Conservation (phyloP, 2,797 vertebrate genomes). For the Sebastes trivittatus region DNA sequence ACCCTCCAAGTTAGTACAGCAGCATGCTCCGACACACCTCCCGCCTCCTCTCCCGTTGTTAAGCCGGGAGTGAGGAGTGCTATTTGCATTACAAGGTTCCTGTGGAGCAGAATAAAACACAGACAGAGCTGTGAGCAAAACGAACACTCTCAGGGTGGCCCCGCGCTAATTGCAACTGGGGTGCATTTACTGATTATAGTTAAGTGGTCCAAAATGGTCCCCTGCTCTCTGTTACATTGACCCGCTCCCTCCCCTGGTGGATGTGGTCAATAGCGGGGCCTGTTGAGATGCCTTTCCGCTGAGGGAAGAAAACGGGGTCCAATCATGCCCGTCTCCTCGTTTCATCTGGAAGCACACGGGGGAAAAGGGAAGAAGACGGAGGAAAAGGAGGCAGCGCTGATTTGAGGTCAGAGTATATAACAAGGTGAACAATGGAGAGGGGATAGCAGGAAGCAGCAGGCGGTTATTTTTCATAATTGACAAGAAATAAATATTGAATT, state of each 20-base stretch:
- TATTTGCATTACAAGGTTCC: conserved; percentile 74
- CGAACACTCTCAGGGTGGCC: conserved; percentile 74
- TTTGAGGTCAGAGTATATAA: conserved; percentile 42
- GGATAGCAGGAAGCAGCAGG: background rate
- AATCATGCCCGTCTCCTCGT: conserved; percentile 28
- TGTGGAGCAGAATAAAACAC: conserved; percentile 61
- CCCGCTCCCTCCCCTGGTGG: conserved; percentile 68
- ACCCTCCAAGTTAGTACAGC: conserved; percentile 2
- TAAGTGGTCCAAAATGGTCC: conserved; percentile 81
- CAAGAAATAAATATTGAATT: conserved; percentile 7
- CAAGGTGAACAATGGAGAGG: conserved; percentile 25
- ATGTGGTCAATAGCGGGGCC: conserved; percentile 73
- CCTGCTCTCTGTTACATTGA: conserved; percentile 78
- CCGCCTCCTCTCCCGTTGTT: conserved; percentile 43
- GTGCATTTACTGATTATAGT: conserved; percentile 81
- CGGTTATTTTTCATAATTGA: background rate
- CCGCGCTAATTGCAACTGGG: conserved; percentile 74
- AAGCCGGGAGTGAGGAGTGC: conserved; percentile 46
- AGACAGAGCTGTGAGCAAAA: conserved; percentile 63
- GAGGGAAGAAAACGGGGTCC: conserved; percentile 62
- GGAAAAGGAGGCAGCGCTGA: background rate
- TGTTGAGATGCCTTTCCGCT: conserved; percentile 76
- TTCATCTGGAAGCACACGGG: conserved; percentile 20
- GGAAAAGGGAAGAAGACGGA: background rate
- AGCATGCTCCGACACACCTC: background rate